Conservation (phyloP, 2,888 invertebrate genomes). For the Tetranychus piercei region DNA sequence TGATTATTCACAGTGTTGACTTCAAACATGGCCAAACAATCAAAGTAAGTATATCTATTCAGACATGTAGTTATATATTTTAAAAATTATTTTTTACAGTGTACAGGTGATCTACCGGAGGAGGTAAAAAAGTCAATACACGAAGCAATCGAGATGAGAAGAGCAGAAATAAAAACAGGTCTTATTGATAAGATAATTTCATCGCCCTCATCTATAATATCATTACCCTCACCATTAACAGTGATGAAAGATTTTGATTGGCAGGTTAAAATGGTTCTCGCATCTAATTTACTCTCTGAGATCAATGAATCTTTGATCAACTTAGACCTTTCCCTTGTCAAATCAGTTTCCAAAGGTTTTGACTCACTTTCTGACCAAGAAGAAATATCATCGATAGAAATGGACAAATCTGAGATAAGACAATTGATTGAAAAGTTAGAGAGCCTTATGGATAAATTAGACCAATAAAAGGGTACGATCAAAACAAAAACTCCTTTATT, state of each 20-base stretch:
- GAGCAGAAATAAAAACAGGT: slow-evolving; percentile 28
- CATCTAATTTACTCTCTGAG: slow-evolving; percentile 31
- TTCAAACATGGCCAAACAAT: neutral
- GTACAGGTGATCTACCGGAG: slow-evolving; percentile 16
- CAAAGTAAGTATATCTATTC: neutral
- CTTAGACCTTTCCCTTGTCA: slow-evolving; percentile 28
- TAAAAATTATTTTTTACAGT: neutral
- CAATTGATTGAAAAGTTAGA: neutral
- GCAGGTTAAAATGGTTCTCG: slow-evolving; percentile 32
- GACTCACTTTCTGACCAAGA: slow-evolving; percentile 25
- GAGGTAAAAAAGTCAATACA: slow-evolving; percentile 28
- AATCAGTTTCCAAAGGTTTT: slow-evolving; percentile 23
- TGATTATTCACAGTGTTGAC: neutral
- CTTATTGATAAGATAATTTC: slow-evolving; percentile 28
- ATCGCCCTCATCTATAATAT: slow-evolving; percentile 22
- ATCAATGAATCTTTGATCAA: slow-evolving; percentile 30
- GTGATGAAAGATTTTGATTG: slow-evolving; percentile 32
- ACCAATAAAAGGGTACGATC: neutral
- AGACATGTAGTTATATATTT: neutral
- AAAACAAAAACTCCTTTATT: neutral
- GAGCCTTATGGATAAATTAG: neutral
- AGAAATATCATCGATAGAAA: neutral
- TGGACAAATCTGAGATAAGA: neutral
- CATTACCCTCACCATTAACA: neutral
- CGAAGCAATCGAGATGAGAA: slow-evolving; percentile 28